Conservation (phyloP, 2,888 invertebrate species). For the Rugalucina vietnamica region DNA sequence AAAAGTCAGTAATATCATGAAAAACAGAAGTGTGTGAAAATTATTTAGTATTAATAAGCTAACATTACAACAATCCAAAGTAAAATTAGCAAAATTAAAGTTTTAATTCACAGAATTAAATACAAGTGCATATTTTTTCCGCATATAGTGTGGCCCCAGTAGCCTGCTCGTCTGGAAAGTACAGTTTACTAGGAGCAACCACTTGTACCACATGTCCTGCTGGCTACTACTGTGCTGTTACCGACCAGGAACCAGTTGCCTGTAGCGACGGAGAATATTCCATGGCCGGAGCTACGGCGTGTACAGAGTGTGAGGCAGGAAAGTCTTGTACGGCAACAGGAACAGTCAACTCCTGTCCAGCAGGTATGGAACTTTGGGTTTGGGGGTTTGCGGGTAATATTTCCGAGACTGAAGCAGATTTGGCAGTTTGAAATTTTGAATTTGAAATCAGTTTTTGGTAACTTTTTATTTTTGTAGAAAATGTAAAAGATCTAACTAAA, state of each 20-base stretch:
- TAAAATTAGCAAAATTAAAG: neutral
- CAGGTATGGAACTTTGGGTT: constrained; percentile 34
- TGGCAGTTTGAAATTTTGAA: too few species aligned
- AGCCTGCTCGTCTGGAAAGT: constrained; percentile 68
- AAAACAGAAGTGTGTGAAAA: neutral
- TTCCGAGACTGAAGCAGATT: too few species aligned
- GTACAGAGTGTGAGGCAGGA: constrained; percentile 75
- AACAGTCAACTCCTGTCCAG: constrained; percentile 64
- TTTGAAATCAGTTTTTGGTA: too few species aligned
- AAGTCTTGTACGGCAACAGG: constrained; percentile 78
- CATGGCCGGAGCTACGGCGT: constrained; percentile 64
- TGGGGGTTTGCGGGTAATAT: too few species aligned
- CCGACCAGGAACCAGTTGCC: constrained; percentile 51
- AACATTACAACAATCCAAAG: neutral
- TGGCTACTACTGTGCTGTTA: constrained; percentile 66
- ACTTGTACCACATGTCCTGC: constrained; percentile 73
- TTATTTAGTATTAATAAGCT: neutral
- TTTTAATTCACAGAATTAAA: too few species aligned
- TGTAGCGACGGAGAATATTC: constrained; percentile 76
- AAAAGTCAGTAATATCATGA: too few species aligned
- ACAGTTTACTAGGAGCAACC: constrained; percentile 63
- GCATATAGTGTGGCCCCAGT: constrained; percentile 58
- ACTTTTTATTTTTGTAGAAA: too few species aligned
- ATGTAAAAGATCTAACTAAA: too few species aligned
- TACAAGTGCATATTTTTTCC: too few species aligned